Percentiles rank a stretch among this genome's conserved stretches.
Conservation (phyloP, 2,113 vertebrate species). For the Opisthocomus hoazin region DNA sequence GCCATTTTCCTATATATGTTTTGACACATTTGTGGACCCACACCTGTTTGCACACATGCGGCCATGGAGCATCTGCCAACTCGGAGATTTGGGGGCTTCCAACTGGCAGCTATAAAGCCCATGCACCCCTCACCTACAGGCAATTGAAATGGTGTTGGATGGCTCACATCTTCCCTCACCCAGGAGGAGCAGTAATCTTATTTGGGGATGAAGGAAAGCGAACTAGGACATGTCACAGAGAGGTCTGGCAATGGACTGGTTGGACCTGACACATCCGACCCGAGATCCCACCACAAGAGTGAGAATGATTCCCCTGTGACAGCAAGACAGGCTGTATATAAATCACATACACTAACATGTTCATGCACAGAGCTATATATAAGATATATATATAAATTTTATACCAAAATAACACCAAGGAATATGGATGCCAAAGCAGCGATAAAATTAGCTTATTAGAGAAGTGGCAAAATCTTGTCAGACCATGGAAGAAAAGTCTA, state of each 20-base stretch:
- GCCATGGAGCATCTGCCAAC: fast-evolving
- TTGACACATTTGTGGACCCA: background rate
- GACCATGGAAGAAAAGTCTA: conserved; percentile 21
- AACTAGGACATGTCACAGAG: background rate
- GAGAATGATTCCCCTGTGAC: background rate
- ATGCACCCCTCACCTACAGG: background rate
- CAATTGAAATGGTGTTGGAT: background rate
- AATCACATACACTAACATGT: background rate
- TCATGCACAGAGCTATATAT: background rate
- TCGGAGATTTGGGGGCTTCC: background rate
- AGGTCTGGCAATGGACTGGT: background rate
- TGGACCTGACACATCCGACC: background rate
- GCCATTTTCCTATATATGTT: background rate
- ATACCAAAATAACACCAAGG: background rate
- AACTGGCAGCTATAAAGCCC: background rate
- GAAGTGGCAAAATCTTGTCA: background rate
- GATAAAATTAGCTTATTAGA: background rate
- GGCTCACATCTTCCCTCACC: background rate
- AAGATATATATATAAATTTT: background rate
- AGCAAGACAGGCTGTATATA: background rate
- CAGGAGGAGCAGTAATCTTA: background rate
- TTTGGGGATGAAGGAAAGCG: background rate
- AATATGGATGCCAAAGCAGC: background rate
- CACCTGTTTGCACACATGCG: fast-evolving
- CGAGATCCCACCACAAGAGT: background rate